Conservation (phyloP, 2,888 invertebrate species). For the Lepidocyrtinus sp. region DNA sequence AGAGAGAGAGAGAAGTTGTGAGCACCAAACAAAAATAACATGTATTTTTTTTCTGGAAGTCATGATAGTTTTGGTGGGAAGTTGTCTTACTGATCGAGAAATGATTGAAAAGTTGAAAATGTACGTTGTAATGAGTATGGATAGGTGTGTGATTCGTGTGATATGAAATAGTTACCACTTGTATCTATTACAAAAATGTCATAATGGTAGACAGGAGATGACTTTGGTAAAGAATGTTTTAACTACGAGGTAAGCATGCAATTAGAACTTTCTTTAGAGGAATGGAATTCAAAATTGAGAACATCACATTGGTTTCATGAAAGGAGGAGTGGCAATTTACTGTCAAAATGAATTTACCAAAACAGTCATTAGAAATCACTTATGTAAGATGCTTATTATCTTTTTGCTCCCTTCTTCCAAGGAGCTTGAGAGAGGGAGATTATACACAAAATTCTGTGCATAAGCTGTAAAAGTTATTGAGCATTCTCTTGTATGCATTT, state of each 20-base stretch:
- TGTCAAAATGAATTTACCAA: conserved; percentile 53
- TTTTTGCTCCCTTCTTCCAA: conserved; percentile 22
- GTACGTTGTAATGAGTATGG: background rate
- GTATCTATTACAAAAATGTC: conserved; percentile 1
- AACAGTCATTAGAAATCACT: conserved; percentile 59
- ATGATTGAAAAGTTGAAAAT: conserved; percentile 35
- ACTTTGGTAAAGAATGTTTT: background rate
- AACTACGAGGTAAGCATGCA: background rate
- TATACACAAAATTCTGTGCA: background rate
- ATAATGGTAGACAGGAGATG: background rate
- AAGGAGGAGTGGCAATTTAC: conserved; percentile 44
- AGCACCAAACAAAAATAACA: conserved; percentile 8
- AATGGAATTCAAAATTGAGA: conserved; percentile 13
- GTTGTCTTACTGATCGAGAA: conserved; percentile 2
- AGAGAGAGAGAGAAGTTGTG: background rate
- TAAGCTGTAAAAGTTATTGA: background rate
- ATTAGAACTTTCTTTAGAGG: background rate
- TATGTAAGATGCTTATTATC: conserved; percentile 52
- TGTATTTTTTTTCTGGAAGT: conserved; percentile 3
- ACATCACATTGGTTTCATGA: conserved; percentile 17
- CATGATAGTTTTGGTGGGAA: background rate
- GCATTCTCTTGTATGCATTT: conserved; percentile 13
- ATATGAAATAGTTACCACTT: background rate
- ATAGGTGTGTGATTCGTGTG: conserved; percentile 1
- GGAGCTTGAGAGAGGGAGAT: conserved; percentile 5